phyloP scores from a whole-genome alignment of 2,113 vertebrate species.

The Galemys pyrenaicus region DNA sequence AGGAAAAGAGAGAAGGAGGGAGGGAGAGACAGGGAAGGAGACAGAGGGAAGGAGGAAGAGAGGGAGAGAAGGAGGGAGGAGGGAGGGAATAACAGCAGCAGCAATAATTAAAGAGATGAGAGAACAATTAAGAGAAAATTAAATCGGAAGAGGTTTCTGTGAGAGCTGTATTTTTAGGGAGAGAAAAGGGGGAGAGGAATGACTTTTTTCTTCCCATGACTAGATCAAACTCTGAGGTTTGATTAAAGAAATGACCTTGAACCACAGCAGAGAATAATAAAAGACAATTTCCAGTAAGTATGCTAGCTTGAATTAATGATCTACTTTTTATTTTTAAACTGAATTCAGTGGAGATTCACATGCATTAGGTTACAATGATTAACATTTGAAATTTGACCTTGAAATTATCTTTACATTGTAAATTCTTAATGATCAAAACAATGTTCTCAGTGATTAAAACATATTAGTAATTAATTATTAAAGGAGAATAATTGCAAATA shows the following conservation, averaged over 20 bases:
- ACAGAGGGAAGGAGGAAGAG: background rate
- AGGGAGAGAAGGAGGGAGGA: background rate
- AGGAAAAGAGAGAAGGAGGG: no score
- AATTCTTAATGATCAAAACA: slow-evolving; percentile 78
- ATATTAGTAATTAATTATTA: slow-evolving; percentile 78
- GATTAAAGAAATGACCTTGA: slow-evolving; percentile 69
- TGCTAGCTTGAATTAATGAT: slow-evolving; percentile 57
- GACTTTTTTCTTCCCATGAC: slow-evolving; percentile 8
- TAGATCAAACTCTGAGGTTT: slow-evolving; percentile 49
- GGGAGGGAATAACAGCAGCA: background rate
- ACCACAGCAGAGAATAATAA: slow-evolving; percentile 60
- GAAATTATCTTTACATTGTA: slow-evolving; percentile 78
- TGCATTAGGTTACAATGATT: slow-evolving; percentile 72
- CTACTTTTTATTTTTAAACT: slow-evolving; percentile 77
- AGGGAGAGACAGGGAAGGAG: no score
- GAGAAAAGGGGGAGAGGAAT: background rate
- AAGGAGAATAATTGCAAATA: slow-evolving; percentile 78
- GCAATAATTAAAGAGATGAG: slow-evolving; percentile 20
- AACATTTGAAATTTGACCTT: slow-evolving; percentile 76
- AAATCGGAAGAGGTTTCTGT: background rate
- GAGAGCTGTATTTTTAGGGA: slow-evolving; percentile 28
- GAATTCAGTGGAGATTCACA: slow-evolving; percentile 74
- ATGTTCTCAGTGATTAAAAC: slow-evolving; percentile 77
- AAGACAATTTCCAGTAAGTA: slow-evolving; percentile 69
- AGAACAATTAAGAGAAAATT: slow-evolving; percentile 13